These are phyloP conservation scores for Rhagophthalmus giganteus DNA, from an alignment of 2,888 invertebrate genomes.

Conservation along the genomic window DNA sequence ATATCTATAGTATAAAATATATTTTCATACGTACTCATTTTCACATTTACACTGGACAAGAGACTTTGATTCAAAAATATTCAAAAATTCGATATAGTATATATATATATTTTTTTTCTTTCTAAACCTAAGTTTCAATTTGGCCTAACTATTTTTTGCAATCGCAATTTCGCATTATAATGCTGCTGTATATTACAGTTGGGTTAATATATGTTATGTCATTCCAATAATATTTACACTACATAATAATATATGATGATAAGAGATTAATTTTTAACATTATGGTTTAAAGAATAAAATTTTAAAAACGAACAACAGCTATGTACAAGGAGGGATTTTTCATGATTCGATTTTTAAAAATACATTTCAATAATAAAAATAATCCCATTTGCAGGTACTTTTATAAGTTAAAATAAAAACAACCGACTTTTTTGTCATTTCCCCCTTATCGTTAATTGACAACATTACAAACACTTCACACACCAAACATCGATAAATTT, in stretches of 20 bases:
- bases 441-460: conserved; percentile 38
- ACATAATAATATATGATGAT: conserved; percentile 13
- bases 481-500: conserved; percentile 1
- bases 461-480: conserved; percentile 17
- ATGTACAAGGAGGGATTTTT: conserved; percentile 51
- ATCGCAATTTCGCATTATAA: conserved; percentile 6
- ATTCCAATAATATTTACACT: conserved; percentile 23
- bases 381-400: conserved; percentile 38
- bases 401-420: conserved; percentile 25
- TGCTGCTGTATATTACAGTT: conserved; percentile 26
- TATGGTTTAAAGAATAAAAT: conserved; percentile 50
- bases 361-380: conserved; percentile 34
- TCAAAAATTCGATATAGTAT: conserved; percentile 27
- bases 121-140: conserved; percentile 23
- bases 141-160: conserved; percentile 31
- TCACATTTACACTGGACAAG: conserved; percentile 30
- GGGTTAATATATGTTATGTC: conserved; percentile 17
- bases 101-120: conserved; percentile 21
- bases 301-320: conserved; percentile 50
- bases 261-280: conserved; percentile 22
- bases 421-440: conserved; percentile 10
- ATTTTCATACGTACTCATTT: conserved; percentile 23
- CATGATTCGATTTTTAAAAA: conserved; percentile 32
- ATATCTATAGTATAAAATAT: conserved; percentile 41
- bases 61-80: conserved; percentile 29